A percentile compares a stretch with the other conserved stretches of the same genome.
These are phyloP conservation scores for Corythornis vintsioides DNA, from an alignment of 2,113 vertebrate species.

Conservation along the genomic window DNA sequence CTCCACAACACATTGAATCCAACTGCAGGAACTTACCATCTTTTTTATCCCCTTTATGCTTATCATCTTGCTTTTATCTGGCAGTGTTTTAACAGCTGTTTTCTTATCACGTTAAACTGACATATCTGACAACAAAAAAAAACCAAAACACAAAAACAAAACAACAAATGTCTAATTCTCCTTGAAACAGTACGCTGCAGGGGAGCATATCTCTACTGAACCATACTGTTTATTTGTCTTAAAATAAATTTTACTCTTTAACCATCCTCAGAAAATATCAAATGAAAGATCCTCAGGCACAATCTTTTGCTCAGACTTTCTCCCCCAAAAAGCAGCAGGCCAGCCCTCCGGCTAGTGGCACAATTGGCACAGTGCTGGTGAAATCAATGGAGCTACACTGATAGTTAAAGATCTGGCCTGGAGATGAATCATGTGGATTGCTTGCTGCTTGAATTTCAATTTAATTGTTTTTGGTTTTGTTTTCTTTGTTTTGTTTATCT, in stretches of 20 bases:
- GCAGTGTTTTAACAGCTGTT: not conserved
- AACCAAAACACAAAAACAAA: not conserved
- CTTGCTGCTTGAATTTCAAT: not conserved
- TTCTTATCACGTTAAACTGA: constrained; percentile 15
- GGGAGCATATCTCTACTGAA: not conserved
- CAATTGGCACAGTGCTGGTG: not conserved
- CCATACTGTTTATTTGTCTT: not conserved
- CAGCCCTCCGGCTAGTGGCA: not conserved
- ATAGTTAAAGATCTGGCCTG: not conserved
- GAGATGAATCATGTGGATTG: not conserved
- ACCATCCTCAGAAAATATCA: not conserved
- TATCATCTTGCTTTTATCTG: not conserved
- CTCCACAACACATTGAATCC: not conserved
- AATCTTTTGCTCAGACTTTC: not conserved
- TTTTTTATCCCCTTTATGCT: not conserved
- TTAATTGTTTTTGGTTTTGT: not conserved
- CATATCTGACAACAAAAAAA: not conserved
- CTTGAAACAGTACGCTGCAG: not conserved
- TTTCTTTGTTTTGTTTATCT: not conserved
- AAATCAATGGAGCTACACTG: not conserved
- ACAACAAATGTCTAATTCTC: not conserved
- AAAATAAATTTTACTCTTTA: not conserved
- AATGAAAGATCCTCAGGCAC: not conserved
- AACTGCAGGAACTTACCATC: not conserved
- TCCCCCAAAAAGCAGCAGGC: not conserved